Base-by-base conservation (phyloP, 2,888 invertebrate genomes). In the Mellilla xanthometata region DNA sequence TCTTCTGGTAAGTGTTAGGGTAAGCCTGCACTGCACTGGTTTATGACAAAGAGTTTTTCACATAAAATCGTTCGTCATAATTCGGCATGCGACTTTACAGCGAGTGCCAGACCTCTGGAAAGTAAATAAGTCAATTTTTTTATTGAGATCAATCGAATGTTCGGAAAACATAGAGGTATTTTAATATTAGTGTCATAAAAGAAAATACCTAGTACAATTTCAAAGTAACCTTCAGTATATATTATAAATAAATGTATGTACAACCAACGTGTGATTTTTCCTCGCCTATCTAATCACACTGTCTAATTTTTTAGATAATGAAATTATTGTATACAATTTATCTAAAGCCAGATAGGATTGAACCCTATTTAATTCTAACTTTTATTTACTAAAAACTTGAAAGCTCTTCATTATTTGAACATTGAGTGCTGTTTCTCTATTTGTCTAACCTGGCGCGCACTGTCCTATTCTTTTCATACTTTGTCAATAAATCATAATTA, bases 391-490 rank as follows among this genome's bases (percentile, higher is more conserved):
- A 87, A 84, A 55, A 86, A 82, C 77, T 88, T 81, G 86, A 87
- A 76, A 89, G 89, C 89, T 89, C 88, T 80, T 89, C 87, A 85
- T 85, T 79, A 88, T 89, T 89, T 89, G 89, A 89, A 89, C 89
- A 89, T 89, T 86, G 85, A 82, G 86, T 89, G 87, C 87, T 81
- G 84, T 80, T 83, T 83, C 80, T 70, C 79, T 85, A 86, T 86
- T 86, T 87, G 81, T 83, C 86, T 82, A 77, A 72, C 84, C 76
- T 79, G 86, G 82, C 86, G 86, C 81, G 83, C 87, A 85, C 85
- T 80, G 85, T 82, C 83, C 47, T 70, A 46, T 43, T 54, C 7
- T 70, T 48, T 43, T 54, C 7, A 5, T 11, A 24, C n/a, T 10
- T 19, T 24, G 31, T 24, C 12, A 12, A 28, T 27, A 35, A 36